Evolutionary conservation across 2,113 vertebrate species (phyloP).

Genomic region (Oreochromis aureus): DNA sequence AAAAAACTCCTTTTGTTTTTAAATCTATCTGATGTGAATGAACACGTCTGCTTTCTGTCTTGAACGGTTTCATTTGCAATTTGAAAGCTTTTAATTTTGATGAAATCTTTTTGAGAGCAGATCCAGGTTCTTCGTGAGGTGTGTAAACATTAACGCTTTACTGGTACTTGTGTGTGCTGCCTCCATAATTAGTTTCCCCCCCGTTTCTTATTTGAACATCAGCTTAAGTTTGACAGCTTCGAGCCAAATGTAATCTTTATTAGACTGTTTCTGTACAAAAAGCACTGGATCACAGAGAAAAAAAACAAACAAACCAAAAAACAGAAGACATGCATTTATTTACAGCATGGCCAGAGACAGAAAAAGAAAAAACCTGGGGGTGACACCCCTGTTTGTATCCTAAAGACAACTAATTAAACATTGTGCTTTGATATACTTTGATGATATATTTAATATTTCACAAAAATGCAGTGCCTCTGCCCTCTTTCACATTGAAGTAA

Average conservation of each 20-base stretch:
- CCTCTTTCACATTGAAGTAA: conserved; percentile 62
- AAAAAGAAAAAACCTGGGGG: conserved; percentile 22
- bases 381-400: conserved; percentile 27
- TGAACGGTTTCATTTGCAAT: neutral
- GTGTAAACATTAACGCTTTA: neutral
- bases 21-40: neutral
- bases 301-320: neutral
- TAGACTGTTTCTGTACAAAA: conserved; percentile 81
- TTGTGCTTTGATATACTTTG: conserved; percentile 82
- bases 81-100: neutral
- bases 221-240: neutral
- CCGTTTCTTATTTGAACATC: neutral
- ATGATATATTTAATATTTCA: conserved; percentile 79
- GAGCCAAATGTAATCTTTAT: conserved; percentile 82
- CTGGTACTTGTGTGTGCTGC: neutral
- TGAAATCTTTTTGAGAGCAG: neutral
- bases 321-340: conserved; percentile 72
- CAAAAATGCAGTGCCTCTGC: conserved; percentile 71
- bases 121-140: neutral
- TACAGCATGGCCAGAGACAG: conserved; percentile 73
- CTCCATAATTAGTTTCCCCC: neutral
- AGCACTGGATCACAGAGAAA: conserved; percentile 70
- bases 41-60: neutral
- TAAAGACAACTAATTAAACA: conserved; percentile 76
- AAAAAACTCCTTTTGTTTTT: neutral